Base-by-base conservation (phyloP, 2,113 vertebrate species). In the Pelmatolapia mariae region DNA sequence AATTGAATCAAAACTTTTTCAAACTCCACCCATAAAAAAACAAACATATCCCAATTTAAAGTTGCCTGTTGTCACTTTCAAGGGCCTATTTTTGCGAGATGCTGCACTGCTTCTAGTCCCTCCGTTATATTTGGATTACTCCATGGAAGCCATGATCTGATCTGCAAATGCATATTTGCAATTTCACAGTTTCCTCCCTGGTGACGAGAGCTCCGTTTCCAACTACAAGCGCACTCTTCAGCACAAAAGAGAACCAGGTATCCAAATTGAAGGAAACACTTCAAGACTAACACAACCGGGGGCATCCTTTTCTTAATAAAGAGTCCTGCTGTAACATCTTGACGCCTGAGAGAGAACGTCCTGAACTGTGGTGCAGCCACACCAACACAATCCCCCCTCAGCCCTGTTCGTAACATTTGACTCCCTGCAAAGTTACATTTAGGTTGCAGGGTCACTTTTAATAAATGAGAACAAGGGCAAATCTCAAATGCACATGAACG, bases 81-180 rank as follows among this genome's bases (percentile, higher is more conserved):
- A 76, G 10, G 43, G 43, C 71, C 16, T 26, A 2, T 76, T 29
- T 47, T 0, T 29, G 15, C 1, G 0, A 52, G 19, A 16, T 50
- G 45, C 45, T 50, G 45, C 18, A 18, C 50, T 52, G 50, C 8
- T 52, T 52, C 18, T 15, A 47, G 15, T 47, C 22, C 1, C 1
- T 26, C 22, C 1, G 2, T 26, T 73, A 73, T 24, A 73, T 73
- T 26, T 45, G 22, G 38, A 43, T 73, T 43, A 73, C 66, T 73
- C 13, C 66, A 45, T 10, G 22, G n/a, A 43, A 73, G 66, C 13
- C 22, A 24, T 26, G 66, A 45, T 24, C 63, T 40, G 66, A 73
- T 24, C 36, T 40, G 7, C 12, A 40, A 68, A 71, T 43, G n/a
- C 66, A 43, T 16, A 73, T 26, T 73, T 7, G 40, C 68, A 73